These are phyloP conservation scores for Brachyptera risi DNA, from an alignment of 2,888 invertebrate species.

Conservation along the genomic window DNA sequence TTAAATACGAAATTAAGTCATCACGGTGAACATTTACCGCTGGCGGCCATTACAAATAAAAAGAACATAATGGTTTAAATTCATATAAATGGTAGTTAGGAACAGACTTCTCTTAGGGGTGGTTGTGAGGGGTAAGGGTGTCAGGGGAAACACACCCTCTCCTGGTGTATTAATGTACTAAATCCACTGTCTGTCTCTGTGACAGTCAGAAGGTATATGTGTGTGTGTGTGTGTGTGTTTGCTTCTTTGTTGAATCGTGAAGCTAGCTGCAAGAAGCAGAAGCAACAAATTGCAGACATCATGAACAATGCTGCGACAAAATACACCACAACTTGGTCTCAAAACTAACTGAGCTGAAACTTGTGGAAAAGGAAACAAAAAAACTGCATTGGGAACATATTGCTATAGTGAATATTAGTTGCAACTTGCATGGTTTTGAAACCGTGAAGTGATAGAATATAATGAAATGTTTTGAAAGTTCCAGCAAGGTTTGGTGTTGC, in stretches of 20 bases:
- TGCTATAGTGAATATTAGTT: no score
- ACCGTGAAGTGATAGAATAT: no score
- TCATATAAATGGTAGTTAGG: slow-evolving; percentile 28
- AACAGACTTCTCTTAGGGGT: slow-evolving; percentile 9
- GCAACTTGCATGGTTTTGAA: no score
- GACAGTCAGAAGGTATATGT: not conserved
- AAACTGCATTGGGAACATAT: no score
- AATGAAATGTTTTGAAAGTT: no score
- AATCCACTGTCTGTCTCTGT: not conserved
- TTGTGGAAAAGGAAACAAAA: no score
- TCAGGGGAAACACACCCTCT: not conserved
- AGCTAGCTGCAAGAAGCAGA: not conserved
- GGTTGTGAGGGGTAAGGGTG: no score
- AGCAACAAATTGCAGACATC: not conserved
- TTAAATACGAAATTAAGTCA: slow-evolving; percentile 29
- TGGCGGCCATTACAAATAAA: slow-evolving; percentile 23
- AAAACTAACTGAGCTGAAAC: not conserved
- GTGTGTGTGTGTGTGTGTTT: not conserved
- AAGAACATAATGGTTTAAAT: slow-evolving; percentile 26
- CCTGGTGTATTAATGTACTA: not conserved
- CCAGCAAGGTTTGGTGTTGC: no score
- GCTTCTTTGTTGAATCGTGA: not conserved
- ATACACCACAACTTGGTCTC: not conserved
- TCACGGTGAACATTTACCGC: slow-evolving; percentile 22
- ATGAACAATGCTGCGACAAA: not conserved